phyloP scores from a whole-genome alignment of 2,113 vertebrate genomes.

The Hydrochoerus hydrochaeris region DNA sequence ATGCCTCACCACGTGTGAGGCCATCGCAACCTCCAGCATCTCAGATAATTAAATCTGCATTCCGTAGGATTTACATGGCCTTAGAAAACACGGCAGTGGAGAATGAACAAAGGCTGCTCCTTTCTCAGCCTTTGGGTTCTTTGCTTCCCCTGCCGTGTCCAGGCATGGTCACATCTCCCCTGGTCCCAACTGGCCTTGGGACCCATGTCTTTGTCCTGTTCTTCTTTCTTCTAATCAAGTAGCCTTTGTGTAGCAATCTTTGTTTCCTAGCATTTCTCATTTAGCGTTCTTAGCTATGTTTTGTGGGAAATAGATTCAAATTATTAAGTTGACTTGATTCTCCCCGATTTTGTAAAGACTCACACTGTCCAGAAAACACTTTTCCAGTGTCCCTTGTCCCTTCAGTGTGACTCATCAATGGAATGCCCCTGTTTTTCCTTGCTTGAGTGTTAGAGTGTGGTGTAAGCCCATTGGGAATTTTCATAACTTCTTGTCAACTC shows the following conservation, averaged over 20 bases:
- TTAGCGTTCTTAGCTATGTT: background rate
- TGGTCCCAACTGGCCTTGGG: background rate
- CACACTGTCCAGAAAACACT: background rate
- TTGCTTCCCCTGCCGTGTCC: background rate
- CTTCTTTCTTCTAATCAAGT: background rate
- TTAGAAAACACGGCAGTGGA: background rate
- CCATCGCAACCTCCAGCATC: background rate
- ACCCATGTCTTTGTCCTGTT: background rate
- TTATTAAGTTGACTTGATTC: conserved; percentile 34
- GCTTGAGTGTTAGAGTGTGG: background rate
- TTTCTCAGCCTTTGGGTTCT: background rate
- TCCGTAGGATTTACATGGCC: background rate
- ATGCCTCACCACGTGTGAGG: background rate
- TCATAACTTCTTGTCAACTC: conserved; percentile 67
- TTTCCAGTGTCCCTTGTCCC: background rate
- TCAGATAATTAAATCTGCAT: background rate
- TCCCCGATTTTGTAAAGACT: background rate
- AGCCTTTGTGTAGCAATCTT: background rate
- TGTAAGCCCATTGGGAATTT: conserved; percentile 62
- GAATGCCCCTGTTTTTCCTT: conserved; percentile 80
- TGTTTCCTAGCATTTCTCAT: background rate
- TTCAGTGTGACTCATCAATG: conserved; percentile 63
- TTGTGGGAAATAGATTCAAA: conserved; percentile 33
- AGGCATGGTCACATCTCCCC: background rate
- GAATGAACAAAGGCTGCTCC: background rate